Base-by-base conservation (phyloP, 2,888 invertebrate genomes). In the Xestia xanthographa region DNA sequence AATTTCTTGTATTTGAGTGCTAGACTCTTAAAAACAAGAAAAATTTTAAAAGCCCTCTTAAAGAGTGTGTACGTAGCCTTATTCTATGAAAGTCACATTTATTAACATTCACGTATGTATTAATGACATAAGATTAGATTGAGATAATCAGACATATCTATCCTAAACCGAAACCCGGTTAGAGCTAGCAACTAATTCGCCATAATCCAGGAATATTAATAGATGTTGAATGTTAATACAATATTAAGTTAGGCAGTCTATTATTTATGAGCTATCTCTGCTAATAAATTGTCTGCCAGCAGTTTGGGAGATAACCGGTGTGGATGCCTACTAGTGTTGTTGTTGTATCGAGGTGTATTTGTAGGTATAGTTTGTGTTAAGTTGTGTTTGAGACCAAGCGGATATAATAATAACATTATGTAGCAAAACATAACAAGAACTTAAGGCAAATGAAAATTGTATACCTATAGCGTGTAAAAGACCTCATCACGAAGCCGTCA, bases 151-250 rank as follows among this genome's bases (percentile, higher is more conserved):
- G 29, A 62, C 66, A 53, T 56, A 68, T 65, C 26, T 26, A 38
- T 50, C 11, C 26, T 58, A 48, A 58, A 48, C 77, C 29, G 8
- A 77, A 53, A 62, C 60, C 53, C 26, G n/a, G 70, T 58, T 72
- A 60, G 48, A 68, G 65, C 65, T 62, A 56, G 60, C 20, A 29
- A 72, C 63, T 83, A 79, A 81, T 81, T 83, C 73, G 1, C 50
- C n/a, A 29, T 84, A 84, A 80, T 84, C 80, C 72, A 38, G 56
- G 71, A 81, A 78, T 84, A 86, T 85, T 84, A 86, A 86, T 84
- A 81, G 81, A 84, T 69, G 60, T 58, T 86, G 66, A 84, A 81
- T 81, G 68, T 73, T 81, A 80, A 77, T 69, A 77, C 63, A 85
- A 77, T 77, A 82, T 85, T 84, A 75, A 85, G 58, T 77, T 77